Evolutionary conservation across 1,140 invertebrate genomes (phyloP), one percentile per base, ranked within the genome.

Genomic region (Drosophila simulans): DNA sequence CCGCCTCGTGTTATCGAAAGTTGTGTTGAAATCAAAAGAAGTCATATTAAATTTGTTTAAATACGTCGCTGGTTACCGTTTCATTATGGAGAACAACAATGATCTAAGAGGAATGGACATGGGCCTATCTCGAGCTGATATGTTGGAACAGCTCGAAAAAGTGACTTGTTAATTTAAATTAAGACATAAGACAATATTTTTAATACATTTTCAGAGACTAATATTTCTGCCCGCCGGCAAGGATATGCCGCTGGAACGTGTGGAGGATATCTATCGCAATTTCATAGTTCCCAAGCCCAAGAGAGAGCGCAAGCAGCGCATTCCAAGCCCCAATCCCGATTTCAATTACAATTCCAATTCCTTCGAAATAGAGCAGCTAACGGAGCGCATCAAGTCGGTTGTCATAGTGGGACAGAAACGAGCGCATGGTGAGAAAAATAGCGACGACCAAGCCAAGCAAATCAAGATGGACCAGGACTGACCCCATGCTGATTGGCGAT

Each of bases 241-340:
- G 8, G 25, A 17, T 0, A n/a, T 86, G 20, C 0, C 74, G 3
- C 3, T 64, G 35, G 69, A 43, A 0, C 48, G 71, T 31, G 51
- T 86, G 51, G 40, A 51, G 35, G 45, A 75, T 12, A 75, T 88
- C 20, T 88, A 82, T 20, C 43, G 58, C 5, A 35, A 34, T 7
- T 85, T 86, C 8, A 59, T 74, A 5, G 49, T 81, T 7, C 74
- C 82, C 1, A 60, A 51, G 0, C 83, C 82, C 1, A 69, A 34
- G 11, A 59, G 82, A 8, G 52, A 78, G 27, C 73, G 82, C 8
- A 48, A 77, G n/a, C 66, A 58, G 0, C 72, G 75, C 37, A 39
- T 13, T 31, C 31, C 31, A 31, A 31, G 8, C 7, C 27, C 7
- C 27, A 2, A 1, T 40, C 4, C 5, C 5, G 56, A 17, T 31